phyloP scores from a whole-genome alignment of 2,113 vertebrate genomes.

The Carassius carassius region DNA sequence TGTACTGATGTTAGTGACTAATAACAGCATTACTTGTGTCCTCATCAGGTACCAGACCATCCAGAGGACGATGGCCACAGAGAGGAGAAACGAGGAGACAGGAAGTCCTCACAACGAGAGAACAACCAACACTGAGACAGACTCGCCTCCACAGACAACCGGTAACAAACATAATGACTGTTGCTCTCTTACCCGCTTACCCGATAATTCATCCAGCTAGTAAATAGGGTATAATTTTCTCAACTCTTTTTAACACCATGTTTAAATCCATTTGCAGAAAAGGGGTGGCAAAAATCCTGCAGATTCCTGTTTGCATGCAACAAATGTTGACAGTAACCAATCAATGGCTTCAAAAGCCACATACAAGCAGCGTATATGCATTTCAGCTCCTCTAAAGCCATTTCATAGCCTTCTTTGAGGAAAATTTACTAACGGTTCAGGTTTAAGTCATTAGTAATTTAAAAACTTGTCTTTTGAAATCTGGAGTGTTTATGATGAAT shows the following conservation, averaged over 20 bases:
- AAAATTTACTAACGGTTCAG: background rate
- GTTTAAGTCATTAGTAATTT: background rate
- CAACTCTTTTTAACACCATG: background rate
- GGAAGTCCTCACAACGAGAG: constrained; percentile 68
- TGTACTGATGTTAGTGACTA: background rate
- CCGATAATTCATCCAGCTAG: background rate
- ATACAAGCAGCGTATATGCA: background rate
- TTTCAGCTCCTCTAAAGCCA: background rate
- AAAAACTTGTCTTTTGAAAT: background rate
- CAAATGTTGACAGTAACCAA: background rate
- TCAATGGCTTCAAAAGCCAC: background rate
- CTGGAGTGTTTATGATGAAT: background rate
- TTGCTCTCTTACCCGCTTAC: background rate
- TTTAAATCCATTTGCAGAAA: background rate
- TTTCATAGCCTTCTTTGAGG: background rate
- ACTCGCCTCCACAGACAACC: constrained; percentile 76
- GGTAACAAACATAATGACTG: constrained; percentile 63
- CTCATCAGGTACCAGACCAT: constrained; percentile 85
- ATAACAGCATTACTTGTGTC: background rate
- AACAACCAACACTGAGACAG: constrained; percentile 75
- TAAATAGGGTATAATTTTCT: background rate
- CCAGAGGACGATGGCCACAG: constrained; percentile 86
- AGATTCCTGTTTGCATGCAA: background rate
- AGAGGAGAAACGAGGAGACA: constrained; percentile 72
- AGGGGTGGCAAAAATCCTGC: background rate